Evolutionary conservation across 2,888 invertebrate species (phyloP).

Genomic region (Melieria picta): DNA sequence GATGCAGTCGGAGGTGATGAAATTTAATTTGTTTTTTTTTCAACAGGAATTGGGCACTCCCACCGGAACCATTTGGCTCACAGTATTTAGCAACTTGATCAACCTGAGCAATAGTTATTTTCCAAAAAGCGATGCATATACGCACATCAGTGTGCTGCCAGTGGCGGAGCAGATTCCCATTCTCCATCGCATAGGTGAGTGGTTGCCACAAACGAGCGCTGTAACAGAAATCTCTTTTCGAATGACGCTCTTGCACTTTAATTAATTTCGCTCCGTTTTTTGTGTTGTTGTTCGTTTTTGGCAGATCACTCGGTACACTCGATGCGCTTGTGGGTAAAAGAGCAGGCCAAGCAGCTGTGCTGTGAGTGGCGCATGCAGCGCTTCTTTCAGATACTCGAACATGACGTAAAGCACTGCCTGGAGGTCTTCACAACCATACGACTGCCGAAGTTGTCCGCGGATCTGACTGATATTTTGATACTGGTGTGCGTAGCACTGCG

Average conservation of each 20-base stretch:
- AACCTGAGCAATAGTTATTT: constrained; percentile 76
- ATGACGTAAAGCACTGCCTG: constrained; percentile 73
- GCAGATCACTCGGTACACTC: constrained; percentile 83
- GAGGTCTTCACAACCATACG: constrained; percentile 70
- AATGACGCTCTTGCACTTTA: background rate
- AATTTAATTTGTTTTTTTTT: background rate
- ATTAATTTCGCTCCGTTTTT: background rate
- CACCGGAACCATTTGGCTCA: constrained; percentile 62
- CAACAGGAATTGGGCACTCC: constrained; percentile 56
- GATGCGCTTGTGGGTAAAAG: constrained; percentile 80
- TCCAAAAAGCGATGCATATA: constrained; percentile 74
- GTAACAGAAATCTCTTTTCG: background rate
- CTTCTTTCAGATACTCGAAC: constrained; percentile 76
- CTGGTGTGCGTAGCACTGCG: constrained; percentile 84
- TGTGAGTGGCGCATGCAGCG: constrained; percentile 80
- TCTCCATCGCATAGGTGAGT: constrained; percentile 61
- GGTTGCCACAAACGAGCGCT: background rate
- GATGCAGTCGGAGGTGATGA: background rate
- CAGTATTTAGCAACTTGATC: constrained; percentile 75
- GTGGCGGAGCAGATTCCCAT: constrained; percentile 86
- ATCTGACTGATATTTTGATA: constrained; percentile 77
- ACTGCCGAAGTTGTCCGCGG: constrained; percentile 67
- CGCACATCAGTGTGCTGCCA: constrained; percentile 79
- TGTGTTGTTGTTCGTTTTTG: background rate
- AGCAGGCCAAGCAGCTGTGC: constrained; percentile 77